Conservation (phyloP, 2,113 vertebrate species). For the Sylvicapra grimmia region DNA sequence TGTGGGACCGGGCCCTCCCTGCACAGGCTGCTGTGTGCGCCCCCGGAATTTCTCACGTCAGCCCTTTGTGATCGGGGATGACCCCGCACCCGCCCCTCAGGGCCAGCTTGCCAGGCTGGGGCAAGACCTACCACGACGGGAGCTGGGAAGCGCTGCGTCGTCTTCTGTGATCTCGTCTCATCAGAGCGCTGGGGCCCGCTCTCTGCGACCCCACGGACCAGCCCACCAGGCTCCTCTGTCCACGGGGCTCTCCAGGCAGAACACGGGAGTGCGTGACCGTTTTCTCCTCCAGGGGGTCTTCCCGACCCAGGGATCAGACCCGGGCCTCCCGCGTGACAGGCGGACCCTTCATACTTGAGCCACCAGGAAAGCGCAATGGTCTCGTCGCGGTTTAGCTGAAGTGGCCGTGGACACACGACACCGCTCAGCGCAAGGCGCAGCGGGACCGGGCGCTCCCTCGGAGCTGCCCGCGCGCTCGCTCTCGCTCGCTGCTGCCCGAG, state of each 20-base stretch:
- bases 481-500: not conserved
- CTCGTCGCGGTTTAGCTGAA: not conserved
- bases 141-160: too few relatives aligned
- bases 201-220: not conserved
- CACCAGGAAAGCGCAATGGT: not conserved
- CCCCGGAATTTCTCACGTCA: accelerated
- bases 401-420: accelerated
- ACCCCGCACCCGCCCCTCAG: not conserved
- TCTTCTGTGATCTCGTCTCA: not conserved
- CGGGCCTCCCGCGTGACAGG: not conserved
- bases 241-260: not conserved
- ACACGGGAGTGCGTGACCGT: not conserved
- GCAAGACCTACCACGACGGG: not conserved
- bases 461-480: too few relatives aligned
- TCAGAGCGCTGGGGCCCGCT: not conserved
- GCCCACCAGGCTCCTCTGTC: not conserved
- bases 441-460: not conserved
- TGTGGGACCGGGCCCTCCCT: too few relatives aligned
- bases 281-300: not conserved
- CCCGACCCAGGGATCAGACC: not conserved
- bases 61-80: not conserved
- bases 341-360: not conserved
- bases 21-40: not conserved
- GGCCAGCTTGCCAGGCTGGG: not conserved
- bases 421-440: not conserved